Base-by-base conservation (phyloP, 2,113 vertebrate genomes). In the Peromyscus maniculatus region DNA sequence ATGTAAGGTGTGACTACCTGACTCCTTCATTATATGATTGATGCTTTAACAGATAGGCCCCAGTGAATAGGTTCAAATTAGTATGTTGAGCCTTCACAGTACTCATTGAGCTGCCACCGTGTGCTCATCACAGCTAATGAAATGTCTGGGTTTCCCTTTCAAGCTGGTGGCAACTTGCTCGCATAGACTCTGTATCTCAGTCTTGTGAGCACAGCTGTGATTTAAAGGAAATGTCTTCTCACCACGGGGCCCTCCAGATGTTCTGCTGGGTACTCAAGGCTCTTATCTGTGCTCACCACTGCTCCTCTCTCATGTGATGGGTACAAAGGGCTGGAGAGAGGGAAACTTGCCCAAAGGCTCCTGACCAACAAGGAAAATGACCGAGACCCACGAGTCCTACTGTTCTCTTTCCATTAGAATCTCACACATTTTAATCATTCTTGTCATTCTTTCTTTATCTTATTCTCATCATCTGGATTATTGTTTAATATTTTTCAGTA, bases 1-100 rank as follows among this genome's bases (percentile, higher is more conserved):
- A 39, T 91, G 71, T 26, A 84, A 92, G n/a, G 82, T 84, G 13
- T 88, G 82, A 59, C 62, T 84, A 24, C 64, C 86, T 28, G 79
- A 22, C 82, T 86, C 82, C 59, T 31, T 84, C 74, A 52, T 91
- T 88, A 55, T 33, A 64, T 69, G 90, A 96, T 1, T 69, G 90
- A 75, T 36, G 90, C 39, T 49, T 91, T 91, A 66, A 67, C 80
- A 88, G 87, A 94, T 28, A 17, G n/a, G 80, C 33, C 69, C 55
- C 64, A 24, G 62, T 91, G 96, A 92, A 78, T 72, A 83, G 33
- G 52, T 62, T 94, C 86, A 91, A 66, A 92, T 92, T 33, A 90
- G 39, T 69, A 43, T 7, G 21, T 43, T 83, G 92, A 94, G 17
- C 24, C 89, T 94, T 92, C 89, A 89, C 28, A 57, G 79, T 24